Base-by-base conservation (phyloP, 2,797 vertebrate species). In the Pipistrellus pygmaeus region DNA sequence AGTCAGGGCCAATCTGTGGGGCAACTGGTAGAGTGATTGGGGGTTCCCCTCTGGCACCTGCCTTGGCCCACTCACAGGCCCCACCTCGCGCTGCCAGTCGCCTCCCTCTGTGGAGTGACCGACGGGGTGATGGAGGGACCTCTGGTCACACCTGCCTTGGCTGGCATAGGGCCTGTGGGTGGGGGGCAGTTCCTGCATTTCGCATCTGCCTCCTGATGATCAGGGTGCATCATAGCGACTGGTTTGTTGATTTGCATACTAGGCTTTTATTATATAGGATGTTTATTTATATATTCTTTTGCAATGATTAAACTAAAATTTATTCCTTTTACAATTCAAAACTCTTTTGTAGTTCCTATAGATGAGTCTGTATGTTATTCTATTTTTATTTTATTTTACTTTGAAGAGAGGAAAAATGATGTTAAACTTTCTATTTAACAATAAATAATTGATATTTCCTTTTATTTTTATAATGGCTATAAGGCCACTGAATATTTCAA, bases 351-450 rank as follows among this genome's bases (percentile, higher is more conserved):
- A 48, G 30, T 91, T 93, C 60, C 78, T 41, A 0, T 41, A 48
- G 6, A 88, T 91, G 20, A 72, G 14, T 76, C 53, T 55, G 1
- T 25, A 44, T 21, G 35, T 48, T 86, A n/a, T 72, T 15, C 11
- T 71, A 51, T 78, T 82, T 77, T 77, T 38, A 62, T 60, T 60
- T 60, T 60, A 41, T 86, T 86, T 92, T 71, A 30, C 11, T 69
- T 80, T 72, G 53, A 83, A 48, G 17, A 80, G 4, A 84, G 35
- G 55, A 57, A 76, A 53, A 51, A 18, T 91, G 30, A 13, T 44
- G 13, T 35, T 18, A 90, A 64, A 84, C 1, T 76, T 81, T 64
- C 44, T 66, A 51, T 60, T 88, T 38, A 68, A 44, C 6, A 72
- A 64, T 53, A 90, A 90, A 60, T 27, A 72, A 71, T 57, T 80